Evolutionary conservation across 2,888 invertebrate genomes (phyloP).

Genomic region (Drosophila meridiana): DNA sequence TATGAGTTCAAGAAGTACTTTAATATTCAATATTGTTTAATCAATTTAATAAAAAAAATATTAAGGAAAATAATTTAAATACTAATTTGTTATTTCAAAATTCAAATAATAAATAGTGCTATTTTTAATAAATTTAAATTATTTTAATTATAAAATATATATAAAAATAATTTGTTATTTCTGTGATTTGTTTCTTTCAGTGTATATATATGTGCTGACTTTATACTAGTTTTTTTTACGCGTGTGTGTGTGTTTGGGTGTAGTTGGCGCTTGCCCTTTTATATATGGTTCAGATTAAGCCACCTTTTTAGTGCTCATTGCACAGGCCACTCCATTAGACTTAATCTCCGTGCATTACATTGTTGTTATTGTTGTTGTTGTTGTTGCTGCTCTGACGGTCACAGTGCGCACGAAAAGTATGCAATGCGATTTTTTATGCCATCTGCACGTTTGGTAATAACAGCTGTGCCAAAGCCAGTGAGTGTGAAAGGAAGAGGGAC

Average conservation of each 20-base stretch:
- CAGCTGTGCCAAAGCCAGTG: slow-evolving; percentile 4
- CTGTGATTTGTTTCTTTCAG: neutral
- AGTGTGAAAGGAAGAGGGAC: neutral
- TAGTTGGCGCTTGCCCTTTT: neutral
- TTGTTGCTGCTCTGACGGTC: slow-evolving; percentile 6
- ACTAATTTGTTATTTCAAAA: no score
- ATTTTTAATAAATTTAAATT: no score
- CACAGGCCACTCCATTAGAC: slow-evolving; percentile 58
- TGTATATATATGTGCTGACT: slow-evolving; percentile 1
- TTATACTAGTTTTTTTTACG: neutral
- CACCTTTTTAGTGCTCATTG: slow-evolving; percentile 49
- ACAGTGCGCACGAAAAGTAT: slow-evolving; percentile 57
- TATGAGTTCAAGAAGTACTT: neutral
- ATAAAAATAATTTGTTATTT: neutral
- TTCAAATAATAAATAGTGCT: no score
- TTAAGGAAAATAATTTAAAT: no score
- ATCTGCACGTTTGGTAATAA: slow-evolving; percentile 20
- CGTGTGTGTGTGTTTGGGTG: neutral
- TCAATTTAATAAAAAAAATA: neutral
- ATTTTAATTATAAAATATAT: no score
- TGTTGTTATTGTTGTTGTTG: slow-evolving; percentile 6
- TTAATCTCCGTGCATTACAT: slow-evolving; percentile 56
- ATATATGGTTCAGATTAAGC: slow-evolving; percentile 30
- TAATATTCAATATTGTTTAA: neutral
- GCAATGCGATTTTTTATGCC: slow-evolving; percentile 47